These are phyloP conservation scores for Tychaedon coryphoeus DNA, from an alignment of 2,113 vertebrate genomes.

Conservation along the genomic window DNA sequence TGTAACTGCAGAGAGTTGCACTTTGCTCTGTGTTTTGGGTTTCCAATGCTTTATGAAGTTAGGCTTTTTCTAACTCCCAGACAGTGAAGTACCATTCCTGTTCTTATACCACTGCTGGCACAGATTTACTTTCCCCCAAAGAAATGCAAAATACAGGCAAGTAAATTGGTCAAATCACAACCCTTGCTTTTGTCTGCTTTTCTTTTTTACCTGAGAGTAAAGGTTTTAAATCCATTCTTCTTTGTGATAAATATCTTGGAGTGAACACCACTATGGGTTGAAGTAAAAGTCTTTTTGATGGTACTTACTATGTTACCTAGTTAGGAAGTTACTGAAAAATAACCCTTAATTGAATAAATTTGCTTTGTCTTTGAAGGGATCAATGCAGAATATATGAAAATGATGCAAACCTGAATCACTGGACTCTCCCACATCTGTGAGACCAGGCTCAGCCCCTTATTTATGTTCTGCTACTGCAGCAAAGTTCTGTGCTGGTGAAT, in stretches of 20 bases:
- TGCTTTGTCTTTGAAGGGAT: neutral
- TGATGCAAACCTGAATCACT: neutral
- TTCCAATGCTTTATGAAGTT: neutral
- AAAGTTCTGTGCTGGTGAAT: neutral
- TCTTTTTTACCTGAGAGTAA: neutral
- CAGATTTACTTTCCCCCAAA: neutral
- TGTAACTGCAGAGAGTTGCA: neutral
- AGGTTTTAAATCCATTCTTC: neutral
- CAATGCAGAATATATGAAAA: neutral
- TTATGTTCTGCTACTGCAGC: neutral
- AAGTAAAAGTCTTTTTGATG: neutral
- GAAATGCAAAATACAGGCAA: neutral
- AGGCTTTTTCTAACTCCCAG: neutral
- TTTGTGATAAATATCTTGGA: neutral
- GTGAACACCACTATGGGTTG: neutral
- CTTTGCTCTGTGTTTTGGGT: neutral
- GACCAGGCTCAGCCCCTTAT: neutral
- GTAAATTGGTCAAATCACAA: neutral
- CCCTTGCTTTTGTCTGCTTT: neutral
- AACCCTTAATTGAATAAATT: neutral
- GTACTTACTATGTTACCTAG: neutral
- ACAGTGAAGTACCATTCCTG: neutral
- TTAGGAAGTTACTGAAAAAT: neutral
- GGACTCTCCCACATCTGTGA: neutral
- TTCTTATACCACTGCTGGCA: neutral